phyloP scores from a whole-genome alignment of 2,888 invertebrate genomes.

The Drymonia ruficornis region DNA sequence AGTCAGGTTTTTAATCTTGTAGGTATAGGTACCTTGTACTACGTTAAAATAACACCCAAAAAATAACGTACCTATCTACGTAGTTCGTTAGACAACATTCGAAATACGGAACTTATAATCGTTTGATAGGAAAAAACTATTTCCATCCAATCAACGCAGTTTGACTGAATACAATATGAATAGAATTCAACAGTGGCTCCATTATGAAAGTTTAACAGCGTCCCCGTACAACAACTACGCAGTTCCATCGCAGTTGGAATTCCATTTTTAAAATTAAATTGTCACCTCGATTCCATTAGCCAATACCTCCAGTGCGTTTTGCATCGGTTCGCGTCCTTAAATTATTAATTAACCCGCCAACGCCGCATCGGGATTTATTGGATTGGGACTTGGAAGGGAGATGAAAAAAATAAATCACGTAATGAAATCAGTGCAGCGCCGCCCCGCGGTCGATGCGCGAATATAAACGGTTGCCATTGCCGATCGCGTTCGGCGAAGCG shows the following conservation, averaged over 20 bases:
- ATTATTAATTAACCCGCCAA: constrained; percentile 79
- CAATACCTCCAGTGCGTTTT: constrained; percentile 38
- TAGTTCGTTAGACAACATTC: not conserved
- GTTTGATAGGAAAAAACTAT: constrained; percentile 12
- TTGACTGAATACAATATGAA: constrained; percentile 14
- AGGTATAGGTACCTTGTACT: too few species aligned
- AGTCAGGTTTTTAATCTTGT: too few species aligned
- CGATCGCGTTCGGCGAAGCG: constrained; percentile 59
- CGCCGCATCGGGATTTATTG: constrained; percentile 69
- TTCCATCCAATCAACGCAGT: constrained; percentile 18
- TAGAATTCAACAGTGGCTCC: constrained; percentile 21
- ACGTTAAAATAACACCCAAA: too few species aligned
- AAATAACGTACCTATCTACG: not conserved
- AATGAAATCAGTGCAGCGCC: constrained; percentile 75
- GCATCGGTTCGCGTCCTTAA: constrained; percentile 55
- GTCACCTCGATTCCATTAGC: constrained; percentile 49
- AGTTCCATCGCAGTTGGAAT: constrained; percentile 15
- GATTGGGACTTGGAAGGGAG: constrained; percentile 61
- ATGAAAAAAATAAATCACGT: constrained; percentile 71
- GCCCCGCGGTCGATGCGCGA: constrained; percentile 51
- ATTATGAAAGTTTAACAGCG: constrained; percentile 18
- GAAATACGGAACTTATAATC: constrained; percentile 1
- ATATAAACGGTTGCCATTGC: constrained; percentile 61
- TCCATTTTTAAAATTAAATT: constrained; percentile 46
- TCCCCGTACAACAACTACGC: constrained; percentile 10